Conservation (phyloP, 2,797 vertebrate genomes). For the Rousettus madagascariensis region DNA sequence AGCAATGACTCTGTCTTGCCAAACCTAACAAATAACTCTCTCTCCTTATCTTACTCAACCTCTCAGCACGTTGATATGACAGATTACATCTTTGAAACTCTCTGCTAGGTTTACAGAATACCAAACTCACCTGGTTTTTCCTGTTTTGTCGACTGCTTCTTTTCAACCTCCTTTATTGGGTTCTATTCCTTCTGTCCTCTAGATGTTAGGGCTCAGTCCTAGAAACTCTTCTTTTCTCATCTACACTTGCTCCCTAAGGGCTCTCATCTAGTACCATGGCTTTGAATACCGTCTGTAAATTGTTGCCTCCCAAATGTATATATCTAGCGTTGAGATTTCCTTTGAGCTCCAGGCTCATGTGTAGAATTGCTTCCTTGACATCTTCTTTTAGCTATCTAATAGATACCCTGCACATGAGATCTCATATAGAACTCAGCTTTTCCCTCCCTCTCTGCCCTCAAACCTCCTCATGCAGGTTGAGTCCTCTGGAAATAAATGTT, state of each 20-base stretch:
- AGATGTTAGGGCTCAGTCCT: not conserved
- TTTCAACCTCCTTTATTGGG: not conserved
- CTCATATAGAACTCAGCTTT: not conserved
- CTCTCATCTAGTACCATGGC: not conserved
- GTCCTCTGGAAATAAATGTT: not conserved
- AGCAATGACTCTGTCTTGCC: not conserved
- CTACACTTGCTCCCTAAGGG: not conserved
- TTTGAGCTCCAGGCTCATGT: not conserved
- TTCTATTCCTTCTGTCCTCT: not conserved
- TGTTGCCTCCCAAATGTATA: not conserved
- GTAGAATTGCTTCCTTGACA: not conserved
- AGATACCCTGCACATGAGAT: not conserved
- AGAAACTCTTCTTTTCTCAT: not conserved
- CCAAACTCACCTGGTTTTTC: not conserved
- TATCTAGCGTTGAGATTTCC: not conserved
- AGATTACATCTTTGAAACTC: not conserved
- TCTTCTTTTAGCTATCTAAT: not conserved
- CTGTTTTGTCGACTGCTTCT: not conserved
- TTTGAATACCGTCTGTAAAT: not conserved
- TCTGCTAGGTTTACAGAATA: not conserved
- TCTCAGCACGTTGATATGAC: not conserved
- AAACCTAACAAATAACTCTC: not conserved
- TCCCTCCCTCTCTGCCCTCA: not conserved
- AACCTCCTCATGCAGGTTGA: not conserved
- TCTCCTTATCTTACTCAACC: not conserved